phyloP scores from a whole-genome alignment of 2,797 vertebrate genomes.

The Takifugu rubripes region DNA sequence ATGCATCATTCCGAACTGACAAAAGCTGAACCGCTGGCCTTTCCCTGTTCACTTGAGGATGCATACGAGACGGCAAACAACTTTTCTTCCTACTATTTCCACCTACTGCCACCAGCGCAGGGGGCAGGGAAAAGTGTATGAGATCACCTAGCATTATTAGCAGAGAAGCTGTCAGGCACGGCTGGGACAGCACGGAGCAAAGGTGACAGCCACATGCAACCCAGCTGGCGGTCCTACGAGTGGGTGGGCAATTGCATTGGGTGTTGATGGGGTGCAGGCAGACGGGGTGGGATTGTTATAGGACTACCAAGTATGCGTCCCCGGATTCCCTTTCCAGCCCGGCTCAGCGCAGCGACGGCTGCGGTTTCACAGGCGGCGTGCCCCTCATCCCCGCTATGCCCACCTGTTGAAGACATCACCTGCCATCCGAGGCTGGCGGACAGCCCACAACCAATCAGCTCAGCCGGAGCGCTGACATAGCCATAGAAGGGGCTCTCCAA shows the following conservation, averaged over 20 bases:
- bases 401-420: constrained; percentile 75
- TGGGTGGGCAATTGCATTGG: constrained; percentile 35
- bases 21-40: constrained; percentile 64
- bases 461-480: constrained; percentile 45
- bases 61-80: constrained; percentile 26
- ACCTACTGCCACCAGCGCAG: constrained; percentile 42
- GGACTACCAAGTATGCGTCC: constrained; percentile 68
- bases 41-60: constrained; percentile 50
- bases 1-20: constrained; percentile 67
- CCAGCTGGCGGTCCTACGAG: constrained; percentile 44
- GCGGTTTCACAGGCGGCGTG: constrained; percentile 71
- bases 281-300: constrained; percentile 55
- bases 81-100: constrained; percentile 56
- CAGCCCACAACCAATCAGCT: constrained; percentile 61
- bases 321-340: constrained; percentile 62
- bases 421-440: constrained; percentile 70
- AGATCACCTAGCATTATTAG: constrained; percentile 53
- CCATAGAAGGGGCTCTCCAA: constrained; percentile 72
- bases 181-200: constrained; percentile 22
- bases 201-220: constrained; percentile 60
- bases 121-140: constrained; percentile 20
- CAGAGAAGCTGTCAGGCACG: constrained; percentile 32
- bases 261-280: constrained; percentile 42
- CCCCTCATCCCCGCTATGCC: constrained; percentile 77
- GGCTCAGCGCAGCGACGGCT: constrained; percentile 74